Percentiles rank a stretch among this genome's conserved stretches.
These are phyloP conservation scores for Anarhynchus alexandrinus DNA, from an alignment of 2,113 vertebrate species.

Conservation along the genomic window DNA sequence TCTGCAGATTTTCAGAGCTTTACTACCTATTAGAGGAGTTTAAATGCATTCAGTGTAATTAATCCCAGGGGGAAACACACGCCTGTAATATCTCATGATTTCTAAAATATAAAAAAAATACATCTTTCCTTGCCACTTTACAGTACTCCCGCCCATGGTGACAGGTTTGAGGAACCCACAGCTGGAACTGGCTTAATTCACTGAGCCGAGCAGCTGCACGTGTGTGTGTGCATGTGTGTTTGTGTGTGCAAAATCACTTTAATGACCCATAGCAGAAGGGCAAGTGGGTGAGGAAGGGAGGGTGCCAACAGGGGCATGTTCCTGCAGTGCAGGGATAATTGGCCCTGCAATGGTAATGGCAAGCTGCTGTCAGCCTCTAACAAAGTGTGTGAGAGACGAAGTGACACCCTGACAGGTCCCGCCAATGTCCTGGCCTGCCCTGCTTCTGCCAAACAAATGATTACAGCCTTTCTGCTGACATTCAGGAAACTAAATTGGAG, in stretches of 20 bases:
- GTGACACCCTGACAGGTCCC: constrained; percentile 24
- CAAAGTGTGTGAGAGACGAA: not conserved
- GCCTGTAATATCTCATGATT: constrained; percentile 28
- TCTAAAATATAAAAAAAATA: not conserved
- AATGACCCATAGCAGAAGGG: not conserved
- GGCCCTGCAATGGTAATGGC: not conserved
- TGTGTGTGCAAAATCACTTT: not conserved
- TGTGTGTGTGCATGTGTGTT: not conserved
- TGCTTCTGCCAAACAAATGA: not conserved
- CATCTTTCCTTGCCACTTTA: not conserved
- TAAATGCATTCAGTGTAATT: constrained; percentile 50
- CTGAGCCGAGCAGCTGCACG: not conserved
- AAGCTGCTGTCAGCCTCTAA: constrained; percentile 19
- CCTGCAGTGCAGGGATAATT: constrained; percentile 56
- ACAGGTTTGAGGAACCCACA: not conserved
- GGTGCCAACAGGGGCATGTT: not conserved
- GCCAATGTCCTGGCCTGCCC: not conserved
- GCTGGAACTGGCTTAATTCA: not conserved
- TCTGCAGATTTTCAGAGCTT: constrained; percentile 44
- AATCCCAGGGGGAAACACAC: constrained; percentile 41
- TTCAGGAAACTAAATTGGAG: constrained; percentile 20
- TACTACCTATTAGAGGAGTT: constrained; percentile 43
- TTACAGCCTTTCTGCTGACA: constrained; percentile 21
- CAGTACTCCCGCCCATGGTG: not conserved
- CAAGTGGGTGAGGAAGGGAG: not conserved